Evolutionary conservation across 2,888 invertebrate species (phyloP), one percentile per base, ranked within the genome.

Genomic region (Patella caerulea): DNA sequence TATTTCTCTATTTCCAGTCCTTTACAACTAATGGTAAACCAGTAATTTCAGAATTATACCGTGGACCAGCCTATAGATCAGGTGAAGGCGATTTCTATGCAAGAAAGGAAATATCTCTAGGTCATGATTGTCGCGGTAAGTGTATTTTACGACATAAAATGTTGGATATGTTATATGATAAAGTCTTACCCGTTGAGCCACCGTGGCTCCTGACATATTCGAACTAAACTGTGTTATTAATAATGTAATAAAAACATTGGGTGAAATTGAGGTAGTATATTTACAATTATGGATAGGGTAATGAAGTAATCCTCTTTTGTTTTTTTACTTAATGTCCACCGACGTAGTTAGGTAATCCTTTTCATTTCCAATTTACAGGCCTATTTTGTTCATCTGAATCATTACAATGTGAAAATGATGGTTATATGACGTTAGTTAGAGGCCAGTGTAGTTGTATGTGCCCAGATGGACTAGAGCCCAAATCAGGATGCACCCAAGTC

Each of bases 11-110:
- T 45, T 45, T 65, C 11, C 65, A 65, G 65, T 19, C 65, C 2
- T 65, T 65, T 24, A 65, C 65, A 24, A 75, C 69, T n/a, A 75
- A 75, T 34, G 75, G 75, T 1, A 29, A 71, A 24, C 75, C 53
- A 14, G 56, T 71, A 2, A 19, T 75, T 53, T 52, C 75, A 12
- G 71, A 71, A 19, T 71, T 75, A 34, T 71, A 75, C 54, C 54
- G 71, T 29, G 75, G 70, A 29, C 75, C 75, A 3, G 70, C 52
- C 12, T 71, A 71, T 53, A 70, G 71, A 5, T 19, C 71, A 1
- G 71, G 75, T 15, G 70, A 55, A 19, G 24, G 54, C 19, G 53
- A 71, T 54, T 75, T 70, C 56, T 75, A 75, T 71, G 56, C 56
- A 3, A 70, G 52, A 53, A 71, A 70, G 17, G 75, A 75, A 19